Evolutionary conservation across 1,140 invertebrate genomes (phyloP).

Genomic region (Drosophila persimilis): DNA sequence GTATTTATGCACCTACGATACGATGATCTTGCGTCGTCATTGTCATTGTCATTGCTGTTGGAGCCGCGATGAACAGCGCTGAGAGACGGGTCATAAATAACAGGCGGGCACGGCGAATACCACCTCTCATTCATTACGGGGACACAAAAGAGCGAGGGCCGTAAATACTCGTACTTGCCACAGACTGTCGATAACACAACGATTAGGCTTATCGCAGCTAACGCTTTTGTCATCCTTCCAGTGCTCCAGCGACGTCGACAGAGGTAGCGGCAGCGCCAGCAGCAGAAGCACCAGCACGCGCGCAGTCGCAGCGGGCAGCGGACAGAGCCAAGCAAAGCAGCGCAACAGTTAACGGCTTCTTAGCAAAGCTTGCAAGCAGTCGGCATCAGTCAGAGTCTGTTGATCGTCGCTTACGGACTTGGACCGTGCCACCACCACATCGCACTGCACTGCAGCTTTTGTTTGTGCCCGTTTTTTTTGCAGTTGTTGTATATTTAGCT

Average conservation of each 20-base stretch:
- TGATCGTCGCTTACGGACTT: slow-evolving; percentile 68
- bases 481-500: slow-evolving; percentile 35
- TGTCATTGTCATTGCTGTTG: no score
- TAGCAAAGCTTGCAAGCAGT: slow-evolving; percentile 2
- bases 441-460: background rate
- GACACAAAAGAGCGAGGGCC: slow-evolving; percentile 21
- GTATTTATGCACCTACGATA: background rate
- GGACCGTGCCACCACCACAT: no score
- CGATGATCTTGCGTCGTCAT: slow-evolving; percentile 20
- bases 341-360: slow-evolving; percentile 42
- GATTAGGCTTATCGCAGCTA: slow-evolving; percentile 45
- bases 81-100: slow-evolving; percentile 37
- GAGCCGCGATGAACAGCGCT: background rate
- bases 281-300: slow-evolving; percentile 45
- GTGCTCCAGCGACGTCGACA: background rate
- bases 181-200: slow-evolving; percentile 36
- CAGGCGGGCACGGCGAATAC: slow-evolving; percentile 6
- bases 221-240: slow-evolving; percentile 37
- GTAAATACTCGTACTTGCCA: slow-evolving; percentile 25
- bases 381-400: slow-evolving; percentile 67
- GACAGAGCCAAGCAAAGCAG: slow-evolving; percentile 7
- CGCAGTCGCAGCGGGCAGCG: slow-evolving; percentile 57
- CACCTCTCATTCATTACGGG: slow-evolving; percentile 26
- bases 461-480: slow-evolving; percentile 35
- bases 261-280: background rate